phyloP scores from a whole-genome alignment of 2,888 invertebrate species.

The Tyria jacobaeae region DNA sequence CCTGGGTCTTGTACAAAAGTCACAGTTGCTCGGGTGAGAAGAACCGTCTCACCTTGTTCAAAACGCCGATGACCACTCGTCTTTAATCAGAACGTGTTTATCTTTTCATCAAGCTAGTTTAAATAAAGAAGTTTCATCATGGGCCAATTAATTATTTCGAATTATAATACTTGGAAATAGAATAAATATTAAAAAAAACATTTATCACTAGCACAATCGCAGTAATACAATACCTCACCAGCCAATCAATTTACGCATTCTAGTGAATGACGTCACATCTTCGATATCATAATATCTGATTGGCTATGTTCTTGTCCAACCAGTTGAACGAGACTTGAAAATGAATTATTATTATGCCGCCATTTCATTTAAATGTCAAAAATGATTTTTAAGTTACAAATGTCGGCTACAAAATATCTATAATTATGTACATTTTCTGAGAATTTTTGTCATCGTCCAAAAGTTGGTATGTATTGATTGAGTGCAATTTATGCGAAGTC shows the following conservation, averaged over 20 bases:
- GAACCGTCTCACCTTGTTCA: no score
- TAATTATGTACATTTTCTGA: conserved; percentile 6
- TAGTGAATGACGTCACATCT: conserved; percentile 34
- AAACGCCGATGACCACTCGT: background rate
- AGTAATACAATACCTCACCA: conserved; percentile 14
- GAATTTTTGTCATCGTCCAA: conserved; percentile 1
- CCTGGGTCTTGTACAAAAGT: no score
- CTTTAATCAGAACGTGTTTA: background rate
- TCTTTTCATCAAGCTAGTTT: background rate
- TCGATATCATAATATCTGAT: conserved; percentile 36
- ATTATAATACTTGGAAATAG: background rate
- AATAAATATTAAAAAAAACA: conserved; percentile 24
- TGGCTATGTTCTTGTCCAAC: conserved; percentile 34
- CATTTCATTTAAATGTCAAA: conserved; percentile 34
- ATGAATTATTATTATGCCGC: conserved; percentile 39
- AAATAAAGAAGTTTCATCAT: background rate
- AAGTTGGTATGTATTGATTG: conserved; percentile 1
- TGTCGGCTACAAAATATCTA: conserved; percentile 10
- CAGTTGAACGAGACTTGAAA: conserved; percentile 36
- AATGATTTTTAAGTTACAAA: conserved; percentile 2
- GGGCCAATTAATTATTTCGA: background rate
- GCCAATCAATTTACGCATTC: conserved; percentile 34
- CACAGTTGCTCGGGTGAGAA: no score
- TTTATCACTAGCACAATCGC: conserved; percentile 20
- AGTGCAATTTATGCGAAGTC: background rate